phyloP scores from a whole-genome alignment of 2,113 vertebrate species.

The Choloepus hoffmanni region DNA sequence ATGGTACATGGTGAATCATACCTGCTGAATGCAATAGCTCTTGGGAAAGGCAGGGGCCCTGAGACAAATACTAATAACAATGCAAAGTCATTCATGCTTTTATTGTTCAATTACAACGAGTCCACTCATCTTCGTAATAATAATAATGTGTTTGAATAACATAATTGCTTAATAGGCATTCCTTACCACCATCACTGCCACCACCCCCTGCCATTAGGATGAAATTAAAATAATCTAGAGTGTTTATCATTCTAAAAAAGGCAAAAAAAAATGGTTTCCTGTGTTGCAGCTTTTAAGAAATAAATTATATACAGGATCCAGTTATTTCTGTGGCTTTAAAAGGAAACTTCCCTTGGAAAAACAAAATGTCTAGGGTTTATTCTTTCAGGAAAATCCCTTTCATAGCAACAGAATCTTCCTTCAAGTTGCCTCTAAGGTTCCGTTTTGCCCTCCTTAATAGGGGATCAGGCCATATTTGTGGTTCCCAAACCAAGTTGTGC shows the following conservation, averaged over 20 bases:
- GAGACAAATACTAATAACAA: constrained; percentile 80
- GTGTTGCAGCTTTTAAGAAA: constrained; percentile 61
- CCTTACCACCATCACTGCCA: constrained; percentile 52
- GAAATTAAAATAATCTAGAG: constrained; percentile 66
- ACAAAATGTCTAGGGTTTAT: constrained; percentile 8
- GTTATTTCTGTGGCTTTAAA: constrained; percentile 59
- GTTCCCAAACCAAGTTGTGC: neutral
- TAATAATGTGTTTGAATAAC: constrained; percentile 81
- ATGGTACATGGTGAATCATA: constrained; percentile 39
- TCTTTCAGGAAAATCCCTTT: constrained; percentile 49
- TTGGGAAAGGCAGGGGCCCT: constrained; percentile 76
- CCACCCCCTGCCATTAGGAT: neutral
- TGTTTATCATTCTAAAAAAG: constrained; percentile 76
- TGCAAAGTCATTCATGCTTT: constrained; percentile 81
- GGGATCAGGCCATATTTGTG: neutral
- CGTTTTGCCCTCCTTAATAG: neutral
- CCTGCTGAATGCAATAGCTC: constrained; percentile 53
- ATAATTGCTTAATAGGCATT: constrained; percentile 72
- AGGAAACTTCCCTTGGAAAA: neutral
- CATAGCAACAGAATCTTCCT: constrained; percentile 1
- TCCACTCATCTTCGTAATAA: constrained; percentile 75
- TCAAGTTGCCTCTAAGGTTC: neutral
- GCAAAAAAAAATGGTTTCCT: constrained; percentile 56
- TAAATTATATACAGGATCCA: constrained; percentile 52
- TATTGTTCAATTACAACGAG: constrained; percentile 83